Base-by-base conservation (phyloP, 1,140 invertebrate species). In the Neodiprion pinetum region DNA sequence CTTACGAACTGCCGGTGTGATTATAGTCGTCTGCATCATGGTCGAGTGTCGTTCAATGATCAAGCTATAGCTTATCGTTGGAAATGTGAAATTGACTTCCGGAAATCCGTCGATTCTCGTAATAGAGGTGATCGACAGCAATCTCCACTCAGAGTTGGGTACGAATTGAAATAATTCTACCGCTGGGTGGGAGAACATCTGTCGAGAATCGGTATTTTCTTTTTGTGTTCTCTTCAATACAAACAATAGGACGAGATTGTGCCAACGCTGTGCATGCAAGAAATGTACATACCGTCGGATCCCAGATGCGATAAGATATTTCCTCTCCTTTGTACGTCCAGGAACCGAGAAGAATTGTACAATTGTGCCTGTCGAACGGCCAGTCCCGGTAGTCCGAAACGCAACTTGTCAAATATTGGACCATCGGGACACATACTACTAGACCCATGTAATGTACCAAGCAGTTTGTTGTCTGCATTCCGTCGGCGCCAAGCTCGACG, bases 311-410 rank as follows among this genome's bases (percentile, higher is more conserved):
- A 48, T 91, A 89, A 76, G 91, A 87, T 1, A 93, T 83, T 80
- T 93, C 91, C 82, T 92, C 90, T 0, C 89, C 90, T 1, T 86
- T 89, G 72, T 92, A 89, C 74, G 90, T 88, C 92, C 92, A 93
- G 0, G 84, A 83, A 5, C 76, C 84, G 66, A 88, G 82, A 50
- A 75, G 81, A 10, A 89, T 79, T 1, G 79, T 82, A 76, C 88
- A 89, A 14, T 81, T 81, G 72, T 88, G 87, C 28, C 76, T 82
- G 50, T 88, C 88, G 49, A 85, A 89, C 7, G 88, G 88, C 87
- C 86, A 89, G 2, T 84, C 75, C 11, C 76, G 77, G 61, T 81
- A 86, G 77, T 88, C 82, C 8, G 84, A 80, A 28, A 76, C 61
- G 67, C 88, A 89, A 67, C 81, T 82, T 7, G 80, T 78, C 8